A percentile compares a stretch with the other conserved stretches of the same genome.
Evolutionary conservation across 1,140 invertebrate species (phyloP).

Genomic region (Penaeus chinensis): DNA sequence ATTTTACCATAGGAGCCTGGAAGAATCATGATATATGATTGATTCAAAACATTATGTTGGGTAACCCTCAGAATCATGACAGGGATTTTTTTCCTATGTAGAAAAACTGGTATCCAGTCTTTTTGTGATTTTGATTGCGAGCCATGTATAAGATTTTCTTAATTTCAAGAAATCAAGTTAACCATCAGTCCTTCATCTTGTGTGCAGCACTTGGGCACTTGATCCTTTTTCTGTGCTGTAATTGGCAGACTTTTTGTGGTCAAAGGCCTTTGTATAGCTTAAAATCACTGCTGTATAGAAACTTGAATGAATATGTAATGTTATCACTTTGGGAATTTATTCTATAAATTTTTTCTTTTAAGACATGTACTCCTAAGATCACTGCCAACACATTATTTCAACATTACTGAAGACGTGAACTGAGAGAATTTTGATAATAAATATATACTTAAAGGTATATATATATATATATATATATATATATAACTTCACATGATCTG

Average conservation of each 20-base stretch:
- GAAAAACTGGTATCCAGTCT: slow-evolving; percentile 31
- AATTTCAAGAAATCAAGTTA: neutral
- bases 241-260: neutral
- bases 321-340: neutral
- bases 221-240: neutral
- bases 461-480: too few relatives aligned
- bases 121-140: slow-evolving; percentile 17
- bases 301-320: neutral
- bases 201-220: neutral
- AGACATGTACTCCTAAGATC: slow-evolving; percentile 43
- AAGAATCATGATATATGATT: slow-evolving; percentile 22
- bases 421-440: too few relatives aligned
- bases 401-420: neutral
- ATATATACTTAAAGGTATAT: too few relatives aligned
- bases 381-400: slow-evolving; percentile 35
- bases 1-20: slow-evolving; percentile 27
- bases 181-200: too few relatives aligned
- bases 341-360: neutral
- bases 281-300: neutral
- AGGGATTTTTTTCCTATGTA: too few relatives aligned
- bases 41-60: slow-evolving; percentile 25
- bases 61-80: neutral
- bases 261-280: neutral
- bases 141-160: neutral
- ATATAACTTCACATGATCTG: too few relatives aligned